Evolutionary conservation across 2,113 vertebrate genomes (phyloP).

Genomic region (Ranitomeya imitator): DNA sequence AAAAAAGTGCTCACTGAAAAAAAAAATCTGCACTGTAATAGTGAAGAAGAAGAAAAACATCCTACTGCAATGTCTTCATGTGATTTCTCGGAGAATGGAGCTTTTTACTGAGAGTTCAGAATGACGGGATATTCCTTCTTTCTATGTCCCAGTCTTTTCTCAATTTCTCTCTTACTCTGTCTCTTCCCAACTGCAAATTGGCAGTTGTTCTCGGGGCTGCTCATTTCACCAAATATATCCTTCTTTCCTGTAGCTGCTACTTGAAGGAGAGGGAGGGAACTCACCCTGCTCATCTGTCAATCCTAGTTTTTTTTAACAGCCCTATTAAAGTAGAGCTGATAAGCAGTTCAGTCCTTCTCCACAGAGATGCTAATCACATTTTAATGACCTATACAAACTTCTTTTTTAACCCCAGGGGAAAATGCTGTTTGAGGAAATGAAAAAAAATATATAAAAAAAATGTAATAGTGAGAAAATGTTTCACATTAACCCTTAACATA

Average conservation of each 20-base stretch:
- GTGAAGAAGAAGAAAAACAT: background rate
- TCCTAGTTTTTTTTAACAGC: constrained; percentile 67
- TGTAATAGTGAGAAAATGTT: background rate
- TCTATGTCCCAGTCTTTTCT: constrained; percentile 18
- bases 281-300: constrained; percentile 67
- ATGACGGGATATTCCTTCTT: constrained; percentile 31
- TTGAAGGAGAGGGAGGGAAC: constrained; percentile 66
- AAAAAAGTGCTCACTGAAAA: constrained; percentile 1
- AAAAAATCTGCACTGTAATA: background rate
- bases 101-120: constrained; percentile 11
- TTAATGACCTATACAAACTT: constrained; percentile 48
- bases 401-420: constrained; percentile 26
- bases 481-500: constrained; percentile 14
- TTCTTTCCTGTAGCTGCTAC: constrained; percentile 68
- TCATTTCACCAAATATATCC: constrained; percentile 77
- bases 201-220: constrained; percentile 72
- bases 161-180: constrained; percentile 59
- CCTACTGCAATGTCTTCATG: background rate
- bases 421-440: constrained; percentile 23
- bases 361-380: constrained; percentile 65
- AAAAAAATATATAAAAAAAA: constrained; percentile 17
- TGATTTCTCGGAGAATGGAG: background rate
- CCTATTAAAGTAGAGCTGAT: constrained; percentile 66
- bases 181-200: constrained; percentile 65
- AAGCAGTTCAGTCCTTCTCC: constrained; percentile 65